These are phyloP conservation scores for Vipera latastei DNA, from an alignment of 2,797 vertebrate species.

Conservation along the genomic window DNA sequence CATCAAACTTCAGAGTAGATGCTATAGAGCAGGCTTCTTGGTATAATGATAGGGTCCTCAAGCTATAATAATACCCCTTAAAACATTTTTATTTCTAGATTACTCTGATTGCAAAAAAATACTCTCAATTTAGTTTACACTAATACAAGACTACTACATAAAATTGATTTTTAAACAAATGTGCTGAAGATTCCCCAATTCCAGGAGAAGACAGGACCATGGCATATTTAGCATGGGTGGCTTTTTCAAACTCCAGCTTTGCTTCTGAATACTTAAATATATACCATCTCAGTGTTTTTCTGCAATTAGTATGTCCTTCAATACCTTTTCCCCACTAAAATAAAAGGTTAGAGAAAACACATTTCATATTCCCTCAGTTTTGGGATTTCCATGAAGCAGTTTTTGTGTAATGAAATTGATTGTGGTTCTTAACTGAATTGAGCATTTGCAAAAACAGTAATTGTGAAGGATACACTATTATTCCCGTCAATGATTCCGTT, in stretches of 20 bases:
- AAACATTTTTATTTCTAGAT: not conserved
- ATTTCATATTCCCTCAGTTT: not conserved
- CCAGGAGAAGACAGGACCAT: not conserved
- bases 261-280: not conserved
- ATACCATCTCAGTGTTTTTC: not conserved
- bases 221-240: not conserved
- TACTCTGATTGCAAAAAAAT: not conserved
- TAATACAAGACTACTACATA: not conserved
- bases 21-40: not conserved
- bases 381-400: not conserved
- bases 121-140: not conserved
- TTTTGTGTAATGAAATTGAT: not conserved
- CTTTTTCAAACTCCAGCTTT: not conserved
- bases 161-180: not conserved
- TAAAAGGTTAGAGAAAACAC: not conserved
- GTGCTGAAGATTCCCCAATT: not conserved
- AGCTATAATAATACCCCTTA: not conserved
- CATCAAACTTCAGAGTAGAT: not conserved
- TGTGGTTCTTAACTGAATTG: not conserved
- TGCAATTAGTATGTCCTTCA: not conserved
- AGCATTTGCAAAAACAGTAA: not conserved
- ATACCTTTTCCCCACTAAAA: rapidly evolving
- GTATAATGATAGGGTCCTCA: not conserved
- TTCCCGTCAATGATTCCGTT: not conserved
- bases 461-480: not conserved